Conservation (phyloP, 2,113 vertebrate genomes). For the Rostratula benghalensis region DNA sequence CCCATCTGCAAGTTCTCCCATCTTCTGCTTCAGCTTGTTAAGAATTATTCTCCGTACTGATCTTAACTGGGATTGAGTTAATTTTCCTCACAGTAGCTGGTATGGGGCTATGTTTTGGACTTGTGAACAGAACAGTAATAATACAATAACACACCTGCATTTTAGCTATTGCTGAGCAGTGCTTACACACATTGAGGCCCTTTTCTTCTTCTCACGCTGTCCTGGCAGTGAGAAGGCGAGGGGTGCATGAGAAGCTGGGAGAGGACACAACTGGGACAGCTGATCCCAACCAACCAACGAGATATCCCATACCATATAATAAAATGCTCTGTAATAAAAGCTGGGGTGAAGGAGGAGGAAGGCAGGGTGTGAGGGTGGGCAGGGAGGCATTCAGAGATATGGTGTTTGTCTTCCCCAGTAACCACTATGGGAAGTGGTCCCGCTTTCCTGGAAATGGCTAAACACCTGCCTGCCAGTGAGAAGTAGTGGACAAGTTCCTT, state of each 20-base stretch:
- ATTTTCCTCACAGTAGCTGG: not conserved
- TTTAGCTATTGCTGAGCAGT: not conserved
- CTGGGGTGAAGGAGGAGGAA: not conserved
- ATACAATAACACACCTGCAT: not conserved
- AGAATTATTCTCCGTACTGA: not conserved
- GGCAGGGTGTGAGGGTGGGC: not conserved
- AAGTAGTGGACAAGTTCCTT: not conserved
- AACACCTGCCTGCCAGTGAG: not conserved
- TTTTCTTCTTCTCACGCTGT: not conserved
- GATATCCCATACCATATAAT: not conserved
- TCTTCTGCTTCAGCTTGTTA: not conserved
- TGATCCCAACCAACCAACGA: not conserved
- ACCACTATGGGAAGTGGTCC: fast-evolving
- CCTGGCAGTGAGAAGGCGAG: not conserved
- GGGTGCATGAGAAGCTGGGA: not conserved
- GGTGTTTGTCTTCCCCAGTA: not conserved
- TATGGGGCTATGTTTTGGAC: not conserved
- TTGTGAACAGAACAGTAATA: not conserved
- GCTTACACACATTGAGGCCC: not conserved
- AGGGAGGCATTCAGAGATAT: not conserved
- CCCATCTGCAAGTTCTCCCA: not conserved
- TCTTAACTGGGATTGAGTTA: not conserved
- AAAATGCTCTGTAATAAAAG: not conserved
- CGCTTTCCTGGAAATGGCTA: not conserved
- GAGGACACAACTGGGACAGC: not conserved